Percentiles rank a stretch among this genome's conserved stretches.
phyloP scores from a whole-genome alignment of 2,888 invertebrate species.

The Gymnosoma rotundatum region DNA sequence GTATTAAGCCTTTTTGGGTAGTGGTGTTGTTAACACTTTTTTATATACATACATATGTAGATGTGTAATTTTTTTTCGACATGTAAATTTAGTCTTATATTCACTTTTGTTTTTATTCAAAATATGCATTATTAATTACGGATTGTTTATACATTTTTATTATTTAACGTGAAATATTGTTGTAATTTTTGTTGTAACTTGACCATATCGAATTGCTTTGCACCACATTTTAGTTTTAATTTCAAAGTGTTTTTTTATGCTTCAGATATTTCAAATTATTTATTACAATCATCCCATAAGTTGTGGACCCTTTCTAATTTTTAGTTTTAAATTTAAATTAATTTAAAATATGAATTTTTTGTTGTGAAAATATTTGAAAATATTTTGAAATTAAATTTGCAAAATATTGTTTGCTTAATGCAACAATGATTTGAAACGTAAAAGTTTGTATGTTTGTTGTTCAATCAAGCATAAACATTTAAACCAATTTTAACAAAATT shows the following conservation, averaged over 20 bases:
- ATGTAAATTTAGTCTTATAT: background rate
- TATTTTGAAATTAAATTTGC: background rate
- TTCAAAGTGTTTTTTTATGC: slow-evolving; percentile 52
- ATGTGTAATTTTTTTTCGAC: background rate
- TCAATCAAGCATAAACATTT: too few relatives aligned
- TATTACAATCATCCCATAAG: background rate
- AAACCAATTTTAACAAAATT: too few relatives aligned
- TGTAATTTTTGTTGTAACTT: slow-evolving; percentile 31
- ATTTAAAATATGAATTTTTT: too few relatives aligned
- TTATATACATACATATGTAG: background rate
- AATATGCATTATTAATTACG: slow-evolving; percentile 43
- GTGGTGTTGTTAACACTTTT: slow-evolving; percentile 48
- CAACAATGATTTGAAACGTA: too few relatives aligned
- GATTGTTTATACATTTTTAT: background rate
- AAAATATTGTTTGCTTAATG: too few relatives aligned
- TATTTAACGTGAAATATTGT: slow-evolving; percentile 23
- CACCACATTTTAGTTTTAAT: slow-evolving; percentile 13
- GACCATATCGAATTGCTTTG: slow-evolving; percentile 44
- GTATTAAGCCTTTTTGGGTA: slow-evolving; percentile 27
- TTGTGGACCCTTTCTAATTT: slow-evolving; percentile 44
- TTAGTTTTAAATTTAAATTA: background rate
- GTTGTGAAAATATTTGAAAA: background rate
- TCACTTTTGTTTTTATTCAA: slow-evolving; percentile 11
- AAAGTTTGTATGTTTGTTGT: too few relatives aligned
- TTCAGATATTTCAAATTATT: slow-evolving; percentile 60